Evolutionary conservation across 1,140 invertebrate species (phyloP).

Genomic region (Drosophila pseudoananassae): DNA sequence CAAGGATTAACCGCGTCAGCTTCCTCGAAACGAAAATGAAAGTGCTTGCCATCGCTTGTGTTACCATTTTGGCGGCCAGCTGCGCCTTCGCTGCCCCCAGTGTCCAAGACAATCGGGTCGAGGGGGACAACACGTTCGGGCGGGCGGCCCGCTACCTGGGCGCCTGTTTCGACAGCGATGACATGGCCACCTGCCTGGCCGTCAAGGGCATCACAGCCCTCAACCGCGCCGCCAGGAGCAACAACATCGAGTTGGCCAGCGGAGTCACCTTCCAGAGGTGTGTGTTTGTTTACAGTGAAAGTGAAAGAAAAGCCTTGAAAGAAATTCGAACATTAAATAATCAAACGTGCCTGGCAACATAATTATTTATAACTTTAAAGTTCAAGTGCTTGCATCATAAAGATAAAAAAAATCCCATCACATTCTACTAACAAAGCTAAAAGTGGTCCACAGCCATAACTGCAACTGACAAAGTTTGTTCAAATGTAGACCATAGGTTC

Average conservation of each 20-base stretch:
- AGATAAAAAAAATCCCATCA: too few species aligned
- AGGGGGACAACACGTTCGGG: constrained; percentile 73
- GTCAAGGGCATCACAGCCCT: constrained; percentile 86
- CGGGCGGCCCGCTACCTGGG: constrained; percentile 77
- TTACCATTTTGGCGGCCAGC: constrained; percentile 69
- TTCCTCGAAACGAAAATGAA: constrained; percentile 76
- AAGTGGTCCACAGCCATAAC: background rate
- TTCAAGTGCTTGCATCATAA: background rate
- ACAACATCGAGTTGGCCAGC: constrained; percentile 86
- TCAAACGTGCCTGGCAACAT: background rate
- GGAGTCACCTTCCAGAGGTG: constrained; percentile 87
- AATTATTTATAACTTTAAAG: background rate
- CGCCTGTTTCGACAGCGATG: constrained; percentile 83
- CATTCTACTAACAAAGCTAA: background rate
- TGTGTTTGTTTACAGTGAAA: constrained; percentile 51
- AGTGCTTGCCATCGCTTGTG: constrained; percentile 79
- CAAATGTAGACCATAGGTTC: too few species aligned
- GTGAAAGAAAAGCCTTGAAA: constrained; percentile 14
- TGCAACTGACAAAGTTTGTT: background rate
- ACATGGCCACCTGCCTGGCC: constrained; percentile 86
- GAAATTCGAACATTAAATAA: constrained; percentile 24
- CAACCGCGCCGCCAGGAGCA: constrained; percentile 86
- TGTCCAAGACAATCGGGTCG: constrained; percentile 78
- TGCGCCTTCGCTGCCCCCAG: constrained; percentile 79
- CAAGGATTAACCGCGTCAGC: constrained; percentile 72